Percentiles rank a stretch among this genome's conserved stretches.
Conservation (phyloP, 2,113 vertebrate species). For the Megaleporinus macrocephalus region DNA sequence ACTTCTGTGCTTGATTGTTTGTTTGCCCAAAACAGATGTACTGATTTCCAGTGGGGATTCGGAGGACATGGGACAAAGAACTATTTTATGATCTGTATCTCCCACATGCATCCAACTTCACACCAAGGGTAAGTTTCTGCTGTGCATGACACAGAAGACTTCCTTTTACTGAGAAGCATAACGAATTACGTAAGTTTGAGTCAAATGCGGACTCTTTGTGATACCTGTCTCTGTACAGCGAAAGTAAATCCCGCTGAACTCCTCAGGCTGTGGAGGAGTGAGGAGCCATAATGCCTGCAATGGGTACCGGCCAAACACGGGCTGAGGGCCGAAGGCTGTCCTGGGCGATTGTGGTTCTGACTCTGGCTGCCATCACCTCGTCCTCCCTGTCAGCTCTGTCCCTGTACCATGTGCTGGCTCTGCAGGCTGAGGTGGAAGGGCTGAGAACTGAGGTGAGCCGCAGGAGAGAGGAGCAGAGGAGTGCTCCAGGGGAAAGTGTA, state of each 20-base stretch:
- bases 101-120: background rate
- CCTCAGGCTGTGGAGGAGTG: slow-evolving; percentile 44
- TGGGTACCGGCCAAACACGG: slow-evolving; percentile 31
- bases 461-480: slow-evolving; percentile 67
- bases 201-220: background rate
- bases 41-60: background rate
- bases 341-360: slow-evolving; percentile 78
- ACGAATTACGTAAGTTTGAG: background rate
- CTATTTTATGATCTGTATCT: background rate
- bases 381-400: slow-evolving; percentile 84
- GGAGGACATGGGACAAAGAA: background rate
- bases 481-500: slow-evolving; percentile 53
- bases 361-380: slow-evolving; percentile 79
- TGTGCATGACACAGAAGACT: background rate
- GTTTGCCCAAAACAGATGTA: slow-evolving; percentile 2
- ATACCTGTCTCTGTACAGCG: background rate
- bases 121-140: background rate
- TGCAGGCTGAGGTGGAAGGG: slow-evolving; percentile 85
- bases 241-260: slow-evolving; percentile 41
- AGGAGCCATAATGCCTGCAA: slow-evolving; percentile 45
- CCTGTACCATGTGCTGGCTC: slow-evolving; percentile 79
- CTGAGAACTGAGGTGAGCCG: slow-evolving; percentile 75
- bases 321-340: slow-evolving; percentile 61
- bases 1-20: background rate
- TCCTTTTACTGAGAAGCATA: background rate